A percentile compares a stretch with the other conserved stretches of the same genome.
Evolutionary conservation across 2,113 vertebrate genomes (phyloP).

Genomic region (Eptesicus fuscus): DNA sequence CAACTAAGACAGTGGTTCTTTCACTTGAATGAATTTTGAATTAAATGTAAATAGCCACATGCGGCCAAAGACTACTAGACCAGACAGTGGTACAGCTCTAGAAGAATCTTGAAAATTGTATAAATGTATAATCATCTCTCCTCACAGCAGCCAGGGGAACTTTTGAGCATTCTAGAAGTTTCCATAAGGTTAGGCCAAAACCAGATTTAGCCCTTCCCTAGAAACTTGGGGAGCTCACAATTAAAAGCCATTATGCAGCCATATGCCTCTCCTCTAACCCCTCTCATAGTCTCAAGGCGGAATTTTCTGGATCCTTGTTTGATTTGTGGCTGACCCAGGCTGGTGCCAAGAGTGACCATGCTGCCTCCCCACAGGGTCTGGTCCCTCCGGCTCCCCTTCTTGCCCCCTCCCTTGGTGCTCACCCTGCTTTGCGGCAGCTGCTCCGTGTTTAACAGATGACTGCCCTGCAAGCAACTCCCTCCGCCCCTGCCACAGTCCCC

Average conservation of each 20-base stretch:
- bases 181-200: not conserved
- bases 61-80: not conserved
- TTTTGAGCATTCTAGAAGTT: not conserved
- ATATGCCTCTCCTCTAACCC: not conserved
- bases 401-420: not conserved
- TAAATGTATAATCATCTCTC: not conserved
- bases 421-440: not conserved
- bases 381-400: not conserved
- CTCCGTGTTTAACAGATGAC: too few species aligned
- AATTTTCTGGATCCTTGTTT: not conserved
- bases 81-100: not conserved
- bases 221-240: not conserved
- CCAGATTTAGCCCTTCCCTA: not conserved
- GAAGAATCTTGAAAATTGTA: not conserved
- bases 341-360: not conserved
- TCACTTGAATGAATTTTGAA: not conserved
- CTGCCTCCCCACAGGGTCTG: not conserved
- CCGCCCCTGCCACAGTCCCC: fast-evolving
- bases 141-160: not conserved
- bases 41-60: not conserved
- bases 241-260: not conserved
- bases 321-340: not conserved
- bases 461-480: fast-evolving
- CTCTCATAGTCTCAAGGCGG: not conserved
- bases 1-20: not conserved